Evolutionary conservation across 1,140 invertebrate species (phyloP), one percentile per base, ranked within the genome.

Genomic region (Drosophila kikkawai): DNA sequence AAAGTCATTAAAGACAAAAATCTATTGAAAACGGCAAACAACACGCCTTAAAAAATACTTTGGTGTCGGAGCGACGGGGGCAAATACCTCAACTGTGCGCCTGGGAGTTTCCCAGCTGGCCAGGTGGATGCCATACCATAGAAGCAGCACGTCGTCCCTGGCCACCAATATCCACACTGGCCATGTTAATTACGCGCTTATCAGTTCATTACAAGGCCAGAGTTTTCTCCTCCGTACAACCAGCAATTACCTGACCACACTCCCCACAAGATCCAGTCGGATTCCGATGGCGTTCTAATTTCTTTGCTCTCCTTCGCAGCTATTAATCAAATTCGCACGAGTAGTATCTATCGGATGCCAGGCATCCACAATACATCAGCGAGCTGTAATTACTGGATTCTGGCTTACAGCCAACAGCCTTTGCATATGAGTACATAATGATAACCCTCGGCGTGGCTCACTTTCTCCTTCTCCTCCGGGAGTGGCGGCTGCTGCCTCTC

Each of bases 1-100:
- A 39, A 88, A 90, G 85, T 90, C 85, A 90, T 88, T 90, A 88
- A 88, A 90, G 81, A 75, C 73, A 74, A 88, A 77, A 90, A 87
- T 87, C 85, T 87, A 87, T 87, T 87, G 85, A 84, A 87, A 82
- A 76, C 63, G 42, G 67, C 77, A 59, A 55, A 56, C 70, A 80
- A 84, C 84, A 87, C 85, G 85, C 84, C 84, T 87, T 90, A 68
- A 80, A 87, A 50, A 88, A 83, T 77, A 56, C 63, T 79, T 76
- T 51, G 48, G 41, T 63, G 69, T 41, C 69, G 53, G 34, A 44
- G 48, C 26, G 50, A 37, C 12, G 58, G 50, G 37, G 58, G 22
- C 48, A 60, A 42, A 66, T 76, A 76, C 75, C 58, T 66, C 17
- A 41, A 29, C 29, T 76, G 53, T 56, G 61, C 71, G 56, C 75